Evolutionary conservation across 2,113 vertebrate genomes (phyloP), one percentile per base, ranked within the genome.

Genomic region (Xyliphius kryptos): DNA sequence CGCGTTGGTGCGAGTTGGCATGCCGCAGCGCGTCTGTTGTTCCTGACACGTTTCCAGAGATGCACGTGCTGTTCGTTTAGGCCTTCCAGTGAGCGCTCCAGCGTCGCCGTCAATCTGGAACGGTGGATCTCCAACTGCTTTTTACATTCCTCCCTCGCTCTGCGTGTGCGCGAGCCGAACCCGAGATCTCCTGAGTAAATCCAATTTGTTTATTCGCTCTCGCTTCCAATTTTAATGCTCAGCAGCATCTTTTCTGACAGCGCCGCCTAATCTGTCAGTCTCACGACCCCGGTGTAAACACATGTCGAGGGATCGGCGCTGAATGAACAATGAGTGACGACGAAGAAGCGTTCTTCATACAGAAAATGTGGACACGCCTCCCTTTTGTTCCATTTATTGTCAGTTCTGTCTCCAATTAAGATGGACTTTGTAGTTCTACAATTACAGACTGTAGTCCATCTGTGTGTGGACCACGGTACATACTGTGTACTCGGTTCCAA

Each of bases 151-250:
- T 13, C 36, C 1, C 15, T 15, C 43, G 9, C 43, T 46, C 46
- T 43, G 41, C 49, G 37, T 32, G 40, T 46, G 19, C 63, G 17
- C 54, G 20, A 49, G 48, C 56, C 47, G 32, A 32, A 61, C 47
- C 15, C 21, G 20, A 43, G 32, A 20, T 62, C 65, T 40, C n/a
- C 15, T 19, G 40, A 66, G 19, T 8, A 11, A 63, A 67, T 56
- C 20, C 6, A 54, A 41, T 68, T 68, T 64, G 61, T 67, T 61
- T 61, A 53, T 56, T 73, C 8, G 41, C 57, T 61, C 19, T 56
- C 44, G 16, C 15, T 55, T 70, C 37, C 37, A 50, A 61, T 60
- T 51, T 49, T 13, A 47, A 20, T 46, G 41, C 50, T 15, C n/a
- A 55, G 36, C 13, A 20, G 36, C 61, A 37, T 61, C 21, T 49